Evolutionary conservation across 2,113 vertebrate species (phyloP).

Genomic region (Macrotis lagotis): DNA sequence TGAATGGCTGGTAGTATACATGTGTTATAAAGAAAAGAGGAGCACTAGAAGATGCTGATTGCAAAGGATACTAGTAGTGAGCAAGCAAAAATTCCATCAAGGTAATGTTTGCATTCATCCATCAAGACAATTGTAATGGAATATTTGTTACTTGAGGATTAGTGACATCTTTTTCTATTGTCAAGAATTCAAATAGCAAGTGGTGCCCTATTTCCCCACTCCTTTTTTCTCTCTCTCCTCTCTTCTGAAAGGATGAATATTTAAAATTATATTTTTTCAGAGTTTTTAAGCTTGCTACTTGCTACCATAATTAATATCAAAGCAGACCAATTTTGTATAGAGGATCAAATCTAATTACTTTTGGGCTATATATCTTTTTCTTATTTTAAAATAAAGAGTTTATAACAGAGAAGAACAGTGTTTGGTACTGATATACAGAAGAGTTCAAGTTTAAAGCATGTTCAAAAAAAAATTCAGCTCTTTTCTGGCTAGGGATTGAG

Average conservation of each 20-base stretch:
- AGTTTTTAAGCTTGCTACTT: background rate
- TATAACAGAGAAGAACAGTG: background rate
- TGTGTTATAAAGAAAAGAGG: background rate
- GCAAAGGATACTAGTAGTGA: background rate
- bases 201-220: background rate
- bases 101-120: background rate
- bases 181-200: background rate
- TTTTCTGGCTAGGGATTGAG: background rate
- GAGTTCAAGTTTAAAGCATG: background rate
- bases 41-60: background rate
- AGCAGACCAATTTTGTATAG: background rate
- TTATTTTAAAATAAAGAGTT: background rate
- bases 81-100: background rate
- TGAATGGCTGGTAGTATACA: background rate
- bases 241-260: background rate
- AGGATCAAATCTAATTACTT: background rate
- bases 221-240: background rate
- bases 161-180: background rate
- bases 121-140: background rate
- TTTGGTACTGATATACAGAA: background rate
- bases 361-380: background rate
- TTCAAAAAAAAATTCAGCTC: background rate
- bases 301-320: background rate
- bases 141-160: background rate
- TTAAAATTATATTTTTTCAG: background rate